These are phyloP conservation scores for Orchesellides sinensis DNA, from an alignment of 2,888 invertebrate genomes.

Conservation along the genomic window DNA sequence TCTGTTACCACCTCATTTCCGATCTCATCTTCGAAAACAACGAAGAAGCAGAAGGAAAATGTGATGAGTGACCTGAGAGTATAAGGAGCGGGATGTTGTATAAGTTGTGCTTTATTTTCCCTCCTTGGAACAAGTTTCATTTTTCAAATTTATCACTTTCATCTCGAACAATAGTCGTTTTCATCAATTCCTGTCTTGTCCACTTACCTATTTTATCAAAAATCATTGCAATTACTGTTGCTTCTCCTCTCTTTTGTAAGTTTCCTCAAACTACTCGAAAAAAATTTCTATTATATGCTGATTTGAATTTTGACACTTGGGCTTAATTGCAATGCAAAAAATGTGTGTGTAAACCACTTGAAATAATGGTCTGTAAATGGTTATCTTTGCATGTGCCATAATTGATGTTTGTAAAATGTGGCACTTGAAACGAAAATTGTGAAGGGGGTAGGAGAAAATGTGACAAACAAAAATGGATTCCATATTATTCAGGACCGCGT, in stretches of 20 bases:
- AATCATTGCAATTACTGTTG: too few relatives aligned
- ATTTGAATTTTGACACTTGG: too few relatives aligned
- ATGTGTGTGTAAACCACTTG: too few relatives aligned
- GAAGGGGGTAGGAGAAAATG: background rate
- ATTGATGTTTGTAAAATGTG: too few relatives aligned
- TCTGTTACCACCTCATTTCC: conserved; percentile 63
- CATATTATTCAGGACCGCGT: conserved; percentile 7
- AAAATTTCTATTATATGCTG: too few relatives aligned
- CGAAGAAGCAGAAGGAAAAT: conserved; percentile 35
- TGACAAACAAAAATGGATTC: conserved; percentile 22
- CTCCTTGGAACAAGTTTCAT: conserved; percentile 51
- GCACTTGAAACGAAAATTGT: too few relatives aligned
- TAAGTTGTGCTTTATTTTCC: conserved; percentile 11
- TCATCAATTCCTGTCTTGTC: background rate
- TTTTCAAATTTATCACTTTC: conserved; percentile 63
- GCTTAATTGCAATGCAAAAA: too few relatives aligned
- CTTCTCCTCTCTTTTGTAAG: too few relatives aligned
- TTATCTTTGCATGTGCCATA: too few relatives aligned
- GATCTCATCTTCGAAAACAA: conserved; percentile 47
- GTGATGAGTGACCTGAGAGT: conserved; percentile 12
- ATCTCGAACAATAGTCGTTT: conserved; percentile 41
- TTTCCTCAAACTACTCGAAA: too few relatives aligned
- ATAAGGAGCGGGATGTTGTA: conserved; percentile 31
- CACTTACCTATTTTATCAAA: background rate
- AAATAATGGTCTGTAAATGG: too few relatives aligned